Base-by-base conservation (phyloP, 2,888 invertebrate genomes). In the Belgica antarctica region DNA sequence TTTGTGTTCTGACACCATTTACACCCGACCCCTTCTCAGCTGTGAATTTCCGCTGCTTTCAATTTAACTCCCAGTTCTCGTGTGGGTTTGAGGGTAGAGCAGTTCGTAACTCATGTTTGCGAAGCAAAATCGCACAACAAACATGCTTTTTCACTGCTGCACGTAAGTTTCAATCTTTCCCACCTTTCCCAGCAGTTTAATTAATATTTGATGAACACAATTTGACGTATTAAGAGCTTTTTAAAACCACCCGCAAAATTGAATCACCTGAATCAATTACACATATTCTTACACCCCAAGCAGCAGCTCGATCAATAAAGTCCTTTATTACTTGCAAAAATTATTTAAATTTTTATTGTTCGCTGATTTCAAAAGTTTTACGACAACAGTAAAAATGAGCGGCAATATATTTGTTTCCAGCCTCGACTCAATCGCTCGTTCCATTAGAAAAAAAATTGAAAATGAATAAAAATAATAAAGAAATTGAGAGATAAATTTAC, bases 271-370 rank as follows among this genome's bases (percentile, higher is more conserved):
- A 41, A 41, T 41, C 41, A 41, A 41, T 41, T 41, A n/a, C n/a
- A 10, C 12, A 41, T 41, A 10, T n/a, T 41, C 15, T n/a, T 41
- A n/a, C n/a, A 41, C 41, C 3, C 41, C 41, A 10, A n/a, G 2
- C n/a, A 41, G 41, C 15, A n/a, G 12, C 41, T n/a, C 15, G 12
- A 41, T 41, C 41, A 31, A 4, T 4, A 31, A 31, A 31, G 31
- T 10, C 5, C 31, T 31, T 31, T 4, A 15, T 15, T 12, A 41
- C 41, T n/a, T 41, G 41, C 41, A 41, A 41, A 41, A 41, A 41
- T n/a, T 41, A 41, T 41, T 41, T 10, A 41, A n/a, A 41, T 41
- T 41, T 41, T 41, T 41, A 41, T 41, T n/a, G n/a, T n/a, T 41
- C 15, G 41, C 41, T 41, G n/a, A 41, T 41, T 41, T n/a, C 41